These are phyloP conservation scores for Alectura lathami DNA, from an alignment of 2,113 vertebrate species.

Conservation along the genomic window DNA sequence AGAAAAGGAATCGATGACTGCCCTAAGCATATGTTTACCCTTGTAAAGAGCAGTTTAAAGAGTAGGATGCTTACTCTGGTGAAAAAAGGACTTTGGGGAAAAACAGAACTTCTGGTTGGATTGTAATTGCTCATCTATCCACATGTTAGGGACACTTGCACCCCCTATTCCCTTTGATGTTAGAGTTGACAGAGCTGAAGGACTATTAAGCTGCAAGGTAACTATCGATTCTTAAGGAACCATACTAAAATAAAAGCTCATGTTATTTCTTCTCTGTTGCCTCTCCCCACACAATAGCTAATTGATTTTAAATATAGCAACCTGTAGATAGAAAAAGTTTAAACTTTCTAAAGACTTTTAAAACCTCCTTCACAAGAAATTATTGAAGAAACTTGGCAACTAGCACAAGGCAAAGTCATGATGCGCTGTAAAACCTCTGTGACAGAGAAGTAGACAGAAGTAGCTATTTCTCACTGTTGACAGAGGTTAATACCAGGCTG, in stretches of 20 bases:
- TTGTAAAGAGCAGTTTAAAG: conserved; percentile 16
- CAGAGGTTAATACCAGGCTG: conserved; percentile 19
- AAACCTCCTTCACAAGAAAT: not conserved
- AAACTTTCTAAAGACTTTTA: not conserved
- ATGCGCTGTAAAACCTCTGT: not conserved
- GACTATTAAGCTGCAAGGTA: not conserved
- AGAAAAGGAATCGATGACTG: conserved; percentile 30
- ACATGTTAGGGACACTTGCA: not conserved
- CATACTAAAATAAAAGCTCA: not conserved
- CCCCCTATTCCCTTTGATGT: not conserved
- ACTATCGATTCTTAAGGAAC: not conserved
- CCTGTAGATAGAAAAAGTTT: not conserved
- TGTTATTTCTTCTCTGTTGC: not conserved
- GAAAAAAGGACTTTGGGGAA: not conserved
- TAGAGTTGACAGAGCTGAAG: not conserved
- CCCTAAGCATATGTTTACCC: not conserved
- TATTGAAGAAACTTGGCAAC: not conserved
- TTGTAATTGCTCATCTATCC: conserved; percentile 25
- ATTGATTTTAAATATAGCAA: not conserved
- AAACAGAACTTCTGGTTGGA: not conserved
- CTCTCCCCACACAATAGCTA: not conserved
- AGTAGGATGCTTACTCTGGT: not conserved
- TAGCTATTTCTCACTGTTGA: conserved; percentile 21
- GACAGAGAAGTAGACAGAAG: not conserved
- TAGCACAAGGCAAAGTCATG: not conserved